These are phyloP conservation scores for Ornithorhynchus anatinus DNA, from an alignment of 2,113 vertebrate species.

Conservation along the genomic window DNA sequence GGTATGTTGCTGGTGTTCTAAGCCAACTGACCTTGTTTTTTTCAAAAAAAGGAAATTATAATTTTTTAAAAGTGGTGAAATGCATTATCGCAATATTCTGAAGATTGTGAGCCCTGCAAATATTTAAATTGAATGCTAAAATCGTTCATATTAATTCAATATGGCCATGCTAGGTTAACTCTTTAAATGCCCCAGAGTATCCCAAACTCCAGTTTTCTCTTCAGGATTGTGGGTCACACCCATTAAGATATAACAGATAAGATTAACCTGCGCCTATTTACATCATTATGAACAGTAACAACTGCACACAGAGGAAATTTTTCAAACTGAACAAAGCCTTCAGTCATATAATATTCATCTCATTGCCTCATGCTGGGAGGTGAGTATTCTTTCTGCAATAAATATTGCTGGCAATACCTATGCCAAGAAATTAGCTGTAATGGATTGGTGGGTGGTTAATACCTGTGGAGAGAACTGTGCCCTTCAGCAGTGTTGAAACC, in stretches of 20 bases:
- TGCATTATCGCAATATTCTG: background rate
- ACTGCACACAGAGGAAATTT: background rate
- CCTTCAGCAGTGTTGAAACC: background rate
- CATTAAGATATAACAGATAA: background rate
- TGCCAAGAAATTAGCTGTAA: background rate
- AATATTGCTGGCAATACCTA: background rate
- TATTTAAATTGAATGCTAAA: background rate
- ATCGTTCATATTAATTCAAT: background rate
- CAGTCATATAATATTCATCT: background rate
- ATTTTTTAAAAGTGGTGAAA: background rate
- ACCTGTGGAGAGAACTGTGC: background rate
- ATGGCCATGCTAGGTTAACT: background rate
- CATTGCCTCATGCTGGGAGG: background rate
- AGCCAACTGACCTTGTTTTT: background rate
- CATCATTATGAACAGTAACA: background rate
- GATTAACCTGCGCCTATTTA: background rate
- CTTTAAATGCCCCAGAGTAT: background rate
- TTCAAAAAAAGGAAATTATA: too few species aligned
- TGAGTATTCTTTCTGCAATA: background rate
- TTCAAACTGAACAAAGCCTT: background rate
- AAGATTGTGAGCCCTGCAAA: background rate
- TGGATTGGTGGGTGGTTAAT: background rate
- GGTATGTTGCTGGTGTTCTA: background rate
- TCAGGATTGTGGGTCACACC: background rate
- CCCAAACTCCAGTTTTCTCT: background rate